phyloP scores from a whole-genome alignment of 2,888 invertebrate genomes.

The Eutolmus rufibarbis region DNA sequence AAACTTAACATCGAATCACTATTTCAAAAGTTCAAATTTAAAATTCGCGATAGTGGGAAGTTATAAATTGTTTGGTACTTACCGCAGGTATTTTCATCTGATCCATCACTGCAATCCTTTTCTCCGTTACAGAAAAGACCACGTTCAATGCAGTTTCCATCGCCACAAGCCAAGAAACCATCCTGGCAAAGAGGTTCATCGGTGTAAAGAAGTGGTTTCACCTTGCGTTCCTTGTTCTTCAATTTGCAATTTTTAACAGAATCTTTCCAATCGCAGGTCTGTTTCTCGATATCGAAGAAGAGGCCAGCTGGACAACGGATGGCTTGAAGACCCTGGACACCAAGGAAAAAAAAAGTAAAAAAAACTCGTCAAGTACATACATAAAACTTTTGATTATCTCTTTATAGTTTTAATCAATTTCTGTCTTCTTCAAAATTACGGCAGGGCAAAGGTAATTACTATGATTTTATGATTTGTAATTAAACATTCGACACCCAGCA shows the following conservation, averaged over 20 bases:
- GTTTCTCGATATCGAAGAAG: conserved; percentile 92
- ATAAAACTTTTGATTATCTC: not conserved
- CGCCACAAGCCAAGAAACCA: conserved; percentile 86
- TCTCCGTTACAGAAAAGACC: conserved; percentile 94
- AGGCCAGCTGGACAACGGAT: conserved; percentile 92
- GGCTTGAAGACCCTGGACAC: conserved; percentile 82
- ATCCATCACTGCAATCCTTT: conserved; percentile 86
- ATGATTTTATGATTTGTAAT: not conserved
- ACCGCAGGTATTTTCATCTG: conserved; percentile 92
- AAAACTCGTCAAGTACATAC: not conserved
- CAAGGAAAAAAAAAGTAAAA: not conserved
- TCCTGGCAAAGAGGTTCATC: conserved; percentile 90
- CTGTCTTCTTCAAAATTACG: not conserved
- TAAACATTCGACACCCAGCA: conserved; percentile 50
- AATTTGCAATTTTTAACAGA: conserved; percentile 91
- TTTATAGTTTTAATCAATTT: not conserved
- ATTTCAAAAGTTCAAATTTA: not conserved
- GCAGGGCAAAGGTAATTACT: not conserved
- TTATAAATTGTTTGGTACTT: conserved; percentile 60
- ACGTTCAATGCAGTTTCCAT: conserved; percentile 84
- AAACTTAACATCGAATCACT: not conserved
- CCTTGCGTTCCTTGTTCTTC: conserved; percentile 87
- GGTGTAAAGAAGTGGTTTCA: conserved; percentile 85
- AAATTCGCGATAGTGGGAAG: not conserved
- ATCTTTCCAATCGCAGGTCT: conserved; percentile 94